Percentiles rank a stretch among this genome's conserved stretches.
Conservation (phyloP, 2,888 invertebrate genomes). For the Catocala nupta region DNA sequence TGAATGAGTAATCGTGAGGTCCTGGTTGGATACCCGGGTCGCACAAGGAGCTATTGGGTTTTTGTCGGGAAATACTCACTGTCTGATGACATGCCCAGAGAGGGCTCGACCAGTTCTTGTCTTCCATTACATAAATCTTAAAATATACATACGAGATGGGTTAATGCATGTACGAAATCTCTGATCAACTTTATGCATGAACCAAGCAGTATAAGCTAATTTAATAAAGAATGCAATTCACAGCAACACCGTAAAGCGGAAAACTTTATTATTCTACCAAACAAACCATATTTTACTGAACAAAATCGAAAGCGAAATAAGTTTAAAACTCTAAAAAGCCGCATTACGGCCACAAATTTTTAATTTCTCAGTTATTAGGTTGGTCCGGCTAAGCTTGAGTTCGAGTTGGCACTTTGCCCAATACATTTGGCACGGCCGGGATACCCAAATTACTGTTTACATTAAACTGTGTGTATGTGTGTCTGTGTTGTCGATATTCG, state of each 20-base stretch:
- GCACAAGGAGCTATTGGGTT: too few species aligned
- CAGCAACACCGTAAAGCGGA: neutral
- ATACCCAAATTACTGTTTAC: conserved; percentile 75
- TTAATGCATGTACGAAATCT: too few species aligned
- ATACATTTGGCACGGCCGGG: conserved; percentile 69
- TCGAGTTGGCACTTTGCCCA: conserved; percentile 69
- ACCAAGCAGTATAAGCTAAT: too few species aligned
- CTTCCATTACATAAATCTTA: too few species aligned
- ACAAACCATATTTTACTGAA: conserved; percentile 12
- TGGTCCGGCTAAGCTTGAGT: conserved; percentile 48
- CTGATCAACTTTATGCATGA: too few species aligned
- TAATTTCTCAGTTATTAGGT: conserved; percentile 61
- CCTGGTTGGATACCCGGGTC: too few species aligned
- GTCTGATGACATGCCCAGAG: too few species aligned
- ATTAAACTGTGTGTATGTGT: conserved; percentile 47
- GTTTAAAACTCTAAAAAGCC: conserved; percentile 18
- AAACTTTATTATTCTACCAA: conserved; percentile 7
- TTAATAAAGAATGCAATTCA: too few species aligned
- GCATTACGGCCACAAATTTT: conserved; percentile 32
- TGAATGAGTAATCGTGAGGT: too few species aligned
- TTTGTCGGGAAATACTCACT: too few species aligned
- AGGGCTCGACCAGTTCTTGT: too few species aligned
- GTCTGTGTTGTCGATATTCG: conserved; percentile 20
- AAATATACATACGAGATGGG: too few species aligned
- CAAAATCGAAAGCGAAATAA: conserved; percentile 21